phyloP scores from a whole-genome alignment of 2,113 vertebrate genomes.

The Taxidea taxus region DNA sequence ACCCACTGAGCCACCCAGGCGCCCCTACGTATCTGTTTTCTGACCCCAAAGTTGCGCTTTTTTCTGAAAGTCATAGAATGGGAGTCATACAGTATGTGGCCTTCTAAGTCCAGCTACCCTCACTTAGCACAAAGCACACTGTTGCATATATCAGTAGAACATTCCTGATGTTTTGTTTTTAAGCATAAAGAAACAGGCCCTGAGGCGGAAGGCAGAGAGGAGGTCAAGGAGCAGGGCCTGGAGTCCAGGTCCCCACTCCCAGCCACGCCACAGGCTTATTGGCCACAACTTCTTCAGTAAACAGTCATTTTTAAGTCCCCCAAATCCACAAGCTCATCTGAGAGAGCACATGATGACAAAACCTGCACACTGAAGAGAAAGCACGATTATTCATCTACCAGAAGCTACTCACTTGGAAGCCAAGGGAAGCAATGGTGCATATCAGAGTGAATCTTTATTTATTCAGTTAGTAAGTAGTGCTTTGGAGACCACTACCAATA shows the following conservation, averaged over 20 bases:
- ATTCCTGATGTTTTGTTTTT: neutral
- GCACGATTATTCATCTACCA: neutral
- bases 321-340: neutral
- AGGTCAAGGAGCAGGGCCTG: neutral
- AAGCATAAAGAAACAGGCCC: constrained; percentile 4
- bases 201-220: neutral
- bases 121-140: neutral
- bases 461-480: neutral
- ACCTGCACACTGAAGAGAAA: neutral
- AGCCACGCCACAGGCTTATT: neutral
- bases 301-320: neutral
- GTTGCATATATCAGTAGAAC: neutral
- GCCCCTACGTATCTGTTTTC: constrained; percentile 15
- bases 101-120: neutral
- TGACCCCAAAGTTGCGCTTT: neutral
- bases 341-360: neutral
- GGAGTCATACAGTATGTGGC: neutral
- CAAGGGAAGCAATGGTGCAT: neutral
- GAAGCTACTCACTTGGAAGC: neutral
- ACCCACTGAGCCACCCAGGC: too few relatives aligned
- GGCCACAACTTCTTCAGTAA: neutral
- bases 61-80: constrained; percentile 13
- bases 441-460: neutral
- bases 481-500: neutral
- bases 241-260: too few relatives aligned